These are phyloP conservation scores for Poecilus cupreus DNA, from an alignment of 2,888 invertebrate species.

Conservation along the genomic window DNA sequence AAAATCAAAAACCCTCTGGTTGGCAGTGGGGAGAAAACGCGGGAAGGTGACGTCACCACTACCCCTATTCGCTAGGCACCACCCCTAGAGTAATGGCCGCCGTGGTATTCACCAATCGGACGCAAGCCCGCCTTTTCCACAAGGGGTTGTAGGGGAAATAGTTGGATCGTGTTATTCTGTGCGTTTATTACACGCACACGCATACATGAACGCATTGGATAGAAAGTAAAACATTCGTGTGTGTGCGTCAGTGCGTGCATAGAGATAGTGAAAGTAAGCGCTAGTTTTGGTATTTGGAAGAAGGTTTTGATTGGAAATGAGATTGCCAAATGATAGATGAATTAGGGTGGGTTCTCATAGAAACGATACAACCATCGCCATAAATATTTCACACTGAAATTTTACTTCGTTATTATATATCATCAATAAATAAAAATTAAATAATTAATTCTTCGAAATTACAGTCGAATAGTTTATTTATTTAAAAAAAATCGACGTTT, in stretches of 20 bases:
- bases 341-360: not conserved
- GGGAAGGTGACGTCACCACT: constrained; percentile 62
- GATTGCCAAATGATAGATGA: constrained; percentile 14
- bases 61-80: constrained; percentile 65
- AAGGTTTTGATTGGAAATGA: constrained; percentile 39
- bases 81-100: constrained; percentile 70
- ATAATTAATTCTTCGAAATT: too few species aligned
- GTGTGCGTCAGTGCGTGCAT: constrained; percentile 6
- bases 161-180: constrained; percentile 12
- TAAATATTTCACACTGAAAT: constrained; percentile 22
- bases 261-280: constrained; percentile 47
- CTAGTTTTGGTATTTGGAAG: constrained; percentile 50
- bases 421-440: too few species aligned
- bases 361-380: constrained; percentile 8
- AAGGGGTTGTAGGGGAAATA: constrained; percentile 67
- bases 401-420: not conserved
- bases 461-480: too few species aligned
- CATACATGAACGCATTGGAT: not conserved
- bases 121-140: constrained; percentile 65
- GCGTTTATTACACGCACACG: constrained; percentile 36
- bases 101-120: constrained; percentile 64
- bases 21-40: constrained; percentile 37
- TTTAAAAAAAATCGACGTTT: too few species aligned
- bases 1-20: constrained; percentile 48
- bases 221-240: constrained; percentile 48